Evolutionary conservation across 2,113 vertebrate genomes (phyloP).

Genomic region (Grallaria varia): DNA sequence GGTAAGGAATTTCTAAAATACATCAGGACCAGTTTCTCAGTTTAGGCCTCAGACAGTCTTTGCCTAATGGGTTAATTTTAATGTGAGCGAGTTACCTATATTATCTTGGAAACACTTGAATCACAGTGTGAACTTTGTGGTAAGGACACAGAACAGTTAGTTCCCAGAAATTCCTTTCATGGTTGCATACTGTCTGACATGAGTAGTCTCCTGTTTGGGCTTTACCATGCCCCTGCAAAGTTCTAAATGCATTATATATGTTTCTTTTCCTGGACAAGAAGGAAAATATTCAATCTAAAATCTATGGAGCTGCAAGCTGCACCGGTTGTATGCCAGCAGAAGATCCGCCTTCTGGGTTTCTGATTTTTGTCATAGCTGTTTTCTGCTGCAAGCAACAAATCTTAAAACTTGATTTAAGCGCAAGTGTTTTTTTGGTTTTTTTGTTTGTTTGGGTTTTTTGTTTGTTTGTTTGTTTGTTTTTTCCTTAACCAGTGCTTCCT

Average conservation of each 20-base stretch:
- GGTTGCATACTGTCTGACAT: neutral
- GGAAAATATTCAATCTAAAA: neutral
- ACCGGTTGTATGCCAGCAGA: neutral
- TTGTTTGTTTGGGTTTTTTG: neutral
- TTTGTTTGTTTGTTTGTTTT: neutral
- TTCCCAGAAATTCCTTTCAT: neutral
- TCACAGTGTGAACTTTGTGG: neutral
- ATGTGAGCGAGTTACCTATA: neutral
- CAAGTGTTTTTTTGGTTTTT: no score
- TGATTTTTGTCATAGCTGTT: neutral
- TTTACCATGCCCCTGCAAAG: neutral
- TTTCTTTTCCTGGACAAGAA: neutral
- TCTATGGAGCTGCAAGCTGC: neutral
- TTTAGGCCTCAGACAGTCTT: neutral
- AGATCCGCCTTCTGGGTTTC: neutral
- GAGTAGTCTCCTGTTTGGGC: neutral
- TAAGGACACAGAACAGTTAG: neutral
- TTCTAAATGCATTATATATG: neutral
- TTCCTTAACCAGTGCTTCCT: neutral
- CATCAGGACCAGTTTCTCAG: neutral
- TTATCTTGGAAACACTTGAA: neutral
- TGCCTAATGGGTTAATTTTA: neutral
- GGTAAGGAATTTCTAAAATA: neutral
- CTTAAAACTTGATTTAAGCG: neutral
- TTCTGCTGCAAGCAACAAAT: neutral